Evolutionary conservation across 2,888 invertebrate genomes (phyloP), one percentile per base, ranked within the genome.

Genomic region (Hyposoter didymator): DNA sequence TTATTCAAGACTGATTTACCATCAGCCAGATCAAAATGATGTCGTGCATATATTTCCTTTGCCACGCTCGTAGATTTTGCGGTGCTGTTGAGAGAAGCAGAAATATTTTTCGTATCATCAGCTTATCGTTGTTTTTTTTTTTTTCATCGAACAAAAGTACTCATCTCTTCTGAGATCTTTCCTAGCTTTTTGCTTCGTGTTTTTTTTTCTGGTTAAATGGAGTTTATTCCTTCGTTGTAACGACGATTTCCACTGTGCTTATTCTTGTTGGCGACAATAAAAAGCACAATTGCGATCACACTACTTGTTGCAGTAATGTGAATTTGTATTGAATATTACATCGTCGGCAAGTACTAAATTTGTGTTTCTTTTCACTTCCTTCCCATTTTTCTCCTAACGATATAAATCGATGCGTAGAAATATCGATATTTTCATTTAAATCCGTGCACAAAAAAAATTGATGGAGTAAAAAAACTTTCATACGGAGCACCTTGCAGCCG

Each of bases 1-100:
- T 78, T 73, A 84, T 82, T 66, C 43, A 64, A 82, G 81, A 84
- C 73, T 82, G 78, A 82, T 85, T 64, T 45, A 74, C 70, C 62
- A 43, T 84, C 81, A 70, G 73, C 35, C 73, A 19, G 17, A 52
- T 73, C 43, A 49, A 64, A 64, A 62, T 66, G 12, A 45, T 28
- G 22, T 62, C 70, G 70, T 62, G 47, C 6, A 39, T 22, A 22
- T 45, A 45, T 19, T 64, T 52, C 28, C 49, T 8, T 45, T 17
- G n/a, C 49, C 6, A 73, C 43, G 43, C 12, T 22, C 22, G 55
- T n/a, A 35, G 70, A 39, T 73, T 72, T 78, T 73, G 76, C 47
- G 78, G 72, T 82, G 78, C 82, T 82, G 64, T 52, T 39, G 28
- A 32, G 72, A 55, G n/a, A 39, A 59, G 45, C 22, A 59, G 10